Base-by-base conservation (phyloP, 2,113 vertebrate species). In the Myrmophylax atrothorax region DNA sequence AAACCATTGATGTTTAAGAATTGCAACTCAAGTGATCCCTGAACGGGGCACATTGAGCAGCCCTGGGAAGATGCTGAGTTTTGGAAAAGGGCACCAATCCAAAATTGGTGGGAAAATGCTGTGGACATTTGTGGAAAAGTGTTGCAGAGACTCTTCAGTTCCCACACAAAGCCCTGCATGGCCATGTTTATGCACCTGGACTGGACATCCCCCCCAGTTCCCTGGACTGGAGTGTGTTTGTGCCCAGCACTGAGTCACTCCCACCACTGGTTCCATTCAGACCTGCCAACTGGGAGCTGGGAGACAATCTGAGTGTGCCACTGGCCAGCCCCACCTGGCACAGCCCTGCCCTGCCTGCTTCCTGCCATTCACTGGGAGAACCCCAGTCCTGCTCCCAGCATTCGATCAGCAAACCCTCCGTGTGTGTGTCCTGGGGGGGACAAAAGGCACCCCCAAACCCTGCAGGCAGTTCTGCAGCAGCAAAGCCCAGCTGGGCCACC, bases 401-500 rank as follows among this genome's bases (percentile, higher is more conserved):
- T 46, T 80, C 86, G 19, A 26, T 10, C 10, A 2, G 52, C 63
- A 86, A 94, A 92, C 55, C 63, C 26, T 50, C 23, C 10, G 12
- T 1, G 2, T 66, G 37, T 2, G 4, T 4, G 5, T 4, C 6
- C 19, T 11, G 14, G 40, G 58, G 47, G 63, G 63, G 87, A 74
- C 46, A 85, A 73, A 90, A 86, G 46, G 50, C 23, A 79, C 29
- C 52, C 23, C 9, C 12, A 56, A 42, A 2, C 12, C 19, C 52
- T 78, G 31, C 24, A 35, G 6, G 62, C 42, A 15, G 13, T 50
- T 5, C 42, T 0, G 3, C 18, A 80, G 68, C 37, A 58, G 12
- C 11, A 59, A 62, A 56, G 19, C 2, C 16, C 31, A 83, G 40
- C 0, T 53, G 28, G 46, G 17, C 33, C 0, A 6, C 10, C 9